These are phyloP conservation scores for Parazoanthus swiftii DNA, from an alignment of 92 coral and sea anemone genomes.

Conservation along the genomic window DNA sequence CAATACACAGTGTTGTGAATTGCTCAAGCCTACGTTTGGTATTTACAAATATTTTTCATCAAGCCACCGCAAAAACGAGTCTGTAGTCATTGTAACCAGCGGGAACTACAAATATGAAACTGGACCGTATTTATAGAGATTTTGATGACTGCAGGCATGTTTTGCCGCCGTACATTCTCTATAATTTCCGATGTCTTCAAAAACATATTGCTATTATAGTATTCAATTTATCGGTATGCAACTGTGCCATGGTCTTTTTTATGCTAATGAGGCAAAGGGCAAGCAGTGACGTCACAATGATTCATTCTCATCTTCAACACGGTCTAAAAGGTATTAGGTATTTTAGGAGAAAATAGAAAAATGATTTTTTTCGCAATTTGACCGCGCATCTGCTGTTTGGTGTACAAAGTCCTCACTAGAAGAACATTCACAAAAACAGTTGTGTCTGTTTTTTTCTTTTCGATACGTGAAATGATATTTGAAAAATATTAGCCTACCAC, in stretches of 20 bases:
- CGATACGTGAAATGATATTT: background rate
- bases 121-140: no score
- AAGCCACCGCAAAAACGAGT: no score
- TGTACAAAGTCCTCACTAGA: background rate
- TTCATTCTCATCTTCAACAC: background rate
- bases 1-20: no score
- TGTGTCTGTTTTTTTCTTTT: background rate
- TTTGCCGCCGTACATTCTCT: background rate
- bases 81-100: no score
- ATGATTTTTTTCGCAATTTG: background rate
- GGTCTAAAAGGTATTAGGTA: background rate
- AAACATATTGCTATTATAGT: background rate
- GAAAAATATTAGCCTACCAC: background rate
- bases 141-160: no score
- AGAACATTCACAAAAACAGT: background rate
- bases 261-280: background rate
- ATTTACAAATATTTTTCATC: no score
- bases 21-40: no score
- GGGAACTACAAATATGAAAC: no score
- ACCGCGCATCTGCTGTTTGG: background rate
- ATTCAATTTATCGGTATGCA: background rate
- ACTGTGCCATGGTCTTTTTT: no score
- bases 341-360: background rate
- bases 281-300: background rate
- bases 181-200: background rate